Evolutionary conservation across 2,113 vertebrate genomes (phyloP).

Genomic region (Gnathonemus echidnorhynchus): DNA sequence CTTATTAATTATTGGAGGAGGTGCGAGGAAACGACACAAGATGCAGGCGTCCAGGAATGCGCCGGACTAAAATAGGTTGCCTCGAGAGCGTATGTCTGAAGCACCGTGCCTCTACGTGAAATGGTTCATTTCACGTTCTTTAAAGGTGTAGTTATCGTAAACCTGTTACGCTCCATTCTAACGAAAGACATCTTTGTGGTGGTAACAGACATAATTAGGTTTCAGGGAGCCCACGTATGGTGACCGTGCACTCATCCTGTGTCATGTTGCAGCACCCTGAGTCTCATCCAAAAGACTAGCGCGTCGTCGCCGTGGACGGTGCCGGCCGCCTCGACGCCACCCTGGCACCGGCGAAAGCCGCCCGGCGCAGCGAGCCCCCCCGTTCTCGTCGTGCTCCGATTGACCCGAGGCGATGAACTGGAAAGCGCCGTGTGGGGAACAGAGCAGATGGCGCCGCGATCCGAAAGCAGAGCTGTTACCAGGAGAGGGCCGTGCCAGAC

Average conservation of each 20-base stretch:
- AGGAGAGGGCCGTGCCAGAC: neutral
- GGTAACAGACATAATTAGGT: neutral
- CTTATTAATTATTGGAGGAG: constrained; percentile 35
- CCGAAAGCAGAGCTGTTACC: neutral
- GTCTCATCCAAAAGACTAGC: neutral
- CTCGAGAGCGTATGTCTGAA: neutral
- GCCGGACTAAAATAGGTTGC: constrained; percentile 33
- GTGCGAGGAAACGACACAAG: neutral
- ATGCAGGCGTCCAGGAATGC: neutral
- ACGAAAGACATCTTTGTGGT: neutral
- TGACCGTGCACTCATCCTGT: neutral
- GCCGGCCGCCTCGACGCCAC: neutral
- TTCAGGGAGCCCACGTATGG: neutral
- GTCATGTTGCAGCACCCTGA: neutral
- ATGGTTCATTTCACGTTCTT: neutral
- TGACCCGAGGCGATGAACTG: neutral
- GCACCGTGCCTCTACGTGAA: neutral
- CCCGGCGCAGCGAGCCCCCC: neutral
- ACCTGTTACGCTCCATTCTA: neutral
- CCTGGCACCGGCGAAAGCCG: too few relatives aligned
- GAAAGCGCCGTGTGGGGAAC: neutral
- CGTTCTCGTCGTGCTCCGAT: neutral
- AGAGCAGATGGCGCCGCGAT: neutral
- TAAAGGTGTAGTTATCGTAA: neutral
- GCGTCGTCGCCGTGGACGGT: neutral